Conservation (phyloP, 2,888 invertebrate genomes). For the Zelleria hepariella region DNA sequence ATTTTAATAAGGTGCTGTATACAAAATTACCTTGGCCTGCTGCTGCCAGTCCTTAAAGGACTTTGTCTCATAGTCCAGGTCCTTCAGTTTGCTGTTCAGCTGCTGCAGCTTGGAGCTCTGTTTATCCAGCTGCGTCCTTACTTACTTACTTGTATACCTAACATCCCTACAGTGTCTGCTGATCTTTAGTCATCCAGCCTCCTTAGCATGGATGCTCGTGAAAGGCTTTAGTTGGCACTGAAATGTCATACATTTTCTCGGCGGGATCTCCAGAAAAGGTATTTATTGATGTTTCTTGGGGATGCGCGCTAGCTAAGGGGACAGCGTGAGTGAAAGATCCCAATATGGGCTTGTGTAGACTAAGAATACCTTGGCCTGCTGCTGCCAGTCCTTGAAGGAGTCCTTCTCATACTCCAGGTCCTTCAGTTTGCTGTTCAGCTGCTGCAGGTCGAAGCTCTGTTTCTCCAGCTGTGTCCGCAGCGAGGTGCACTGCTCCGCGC, state of each 20-base stretch:
- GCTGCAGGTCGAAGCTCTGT: constrained; percentile 53
- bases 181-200: no score
- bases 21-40: constrained; percentile 59
- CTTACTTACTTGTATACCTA: no score
- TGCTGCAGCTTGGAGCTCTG: constrained; percentile 55
- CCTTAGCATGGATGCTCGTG: no score
- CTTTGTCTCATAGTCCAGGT: constrained; percentile 60
- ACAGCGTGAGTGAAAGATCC: no score
- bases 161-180: no score
- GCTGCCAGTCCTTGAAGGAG: constrained; percentile 64
- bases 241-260: no score
- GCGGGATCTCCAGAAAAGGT: no score
- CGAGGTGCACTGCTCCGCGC: constrained; percentile 46
- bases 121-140: constrained; percentile 54
- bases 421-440: constrained; percentile 48
- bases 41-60: constrained; percentile 65
- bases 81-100: constrained; percentile 48
- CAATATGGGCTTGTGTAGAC: neutral
- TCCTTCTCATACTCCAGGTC: constrained; percentile 63
- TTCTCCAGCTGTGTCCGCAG: constrained; percentile 52
- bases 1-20: no score
- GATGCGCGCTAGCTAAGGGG: neutral
- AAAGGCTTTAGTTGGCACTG: no score
- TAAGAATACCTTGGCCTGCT: constrained; percentile 51
- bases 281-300: no score